phyloP scores from a whole-genome alignment of 2,113 vertebrate genomes.

The Caretta caretta region DNA sequence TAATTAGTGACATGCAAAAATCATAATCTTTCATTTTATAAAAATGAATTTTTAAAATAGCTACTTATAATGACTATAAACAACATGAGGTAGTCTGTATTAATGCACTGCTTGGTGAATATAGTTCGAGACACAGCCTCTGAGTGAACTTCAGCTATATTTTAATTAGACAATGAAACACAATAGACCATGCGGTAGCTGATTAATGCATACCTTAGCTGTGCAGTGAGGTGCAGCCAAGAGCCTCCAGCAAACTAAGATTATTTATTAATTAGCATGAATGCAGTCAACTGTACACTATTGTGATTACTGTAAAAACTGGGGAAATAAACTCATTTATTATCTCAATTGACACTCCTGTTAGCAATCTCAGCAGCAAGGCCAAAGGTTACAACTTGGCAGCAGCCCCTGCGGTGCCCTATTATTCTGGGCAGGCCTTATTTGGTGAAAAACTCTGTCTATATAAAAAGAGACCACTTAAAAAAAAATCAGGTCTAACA shows the following conservation, averaged over 20 bases:
- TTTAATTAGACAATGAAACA: constrained; percentile 8
- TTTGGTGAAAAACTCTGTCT: neutral
- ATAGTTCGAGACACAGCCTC: neutral
- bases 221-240: neutral
- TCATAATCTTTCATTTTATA: neutral
- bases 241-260: constrained; percentile 12
- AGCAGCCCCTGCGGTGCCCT: constrained; percentile 25
- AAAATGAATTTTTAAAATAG: neutral
- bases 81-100: neutral
- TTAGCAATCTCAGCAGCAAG: constrained; percentile 18
- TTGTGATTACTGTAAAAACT: neutral
- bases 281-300: neutral
- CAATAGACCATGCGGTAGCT: neutral
- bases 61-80: neutral
- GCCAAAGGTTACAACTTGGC: constrained; percentile 10
- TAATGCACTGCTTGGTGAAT: neutral
- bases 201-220: neutral
- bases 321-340: constrained; percentile 27
- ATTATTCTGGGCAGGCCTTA: neutral
- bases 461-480: neutral
- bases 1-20: neutral
- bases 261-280: constrained; percentile 8
- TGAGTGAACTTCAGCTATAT: neutral
- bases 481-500: neutral
- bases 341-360: neutral